Conservation (phyloP, 2,888 invertebrate genomes). For the Phytoseiulus persimilis region DNA sequence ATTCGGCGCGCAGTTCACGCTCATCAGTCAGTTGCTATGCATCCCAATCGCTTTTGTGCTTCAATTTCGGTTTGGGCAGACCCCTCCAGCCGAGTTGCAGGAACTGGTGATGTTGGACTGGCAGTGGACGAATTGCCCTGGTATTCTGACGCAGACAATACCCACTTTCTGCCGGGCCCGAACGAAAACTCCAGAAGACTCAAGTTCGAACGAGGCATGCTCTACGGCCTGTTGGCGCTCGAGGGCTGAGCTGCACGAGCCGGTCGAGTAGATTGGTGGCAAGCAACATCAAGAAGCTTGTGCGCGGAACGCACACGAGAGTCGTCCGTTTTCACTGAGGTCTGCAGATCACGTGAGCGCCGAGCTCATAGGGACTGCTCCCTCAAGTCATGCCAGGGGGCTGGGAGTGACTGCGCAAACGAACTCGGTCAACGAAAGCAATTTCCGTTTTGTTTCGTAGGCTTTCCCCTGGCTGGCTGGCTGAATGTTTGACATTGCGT, state of each 20-base stretch:
- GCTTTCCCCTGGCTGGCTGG: not conserved
- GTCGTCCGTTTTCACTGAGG: not conserved
- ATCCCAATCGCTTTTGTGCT: no score
- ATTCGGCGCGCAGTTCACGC: no score
- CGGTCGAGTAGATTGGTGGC: not conserved
- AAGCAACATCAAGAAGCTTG: not conserved
- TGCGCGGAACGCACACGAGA: not conserved
- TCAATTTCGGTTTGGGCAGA: no score
- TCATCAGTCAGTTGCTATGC: no score
- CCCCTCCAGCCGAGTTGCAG: no score
- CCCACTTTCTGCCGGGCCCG: no score
- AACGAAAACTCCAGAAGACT: no score
- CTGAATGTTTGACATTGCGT: not conserved
- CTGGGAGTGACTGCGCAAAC: not conserved
- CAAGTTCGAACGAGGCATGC: no score
- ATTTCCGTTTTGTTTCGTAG: not conserved
- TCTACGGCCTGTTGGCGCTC: not conserved
- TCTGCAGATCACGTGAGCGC: not conserved
- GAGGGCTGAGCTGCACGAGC: not conserved
- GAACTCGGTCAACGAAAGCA: slow-evolving; percentile 5
- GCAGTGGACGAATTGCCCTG: no score
- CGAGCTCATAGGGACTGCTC: not conserved
- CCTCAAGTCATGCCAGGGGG: not conserved
- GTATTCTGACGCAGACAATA: no score
- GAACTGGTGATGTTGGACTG: no score